phyloP scores from a whole-genome alignment of 2,888 invertebrate species.

The Osmoderma eremita region DNA sequence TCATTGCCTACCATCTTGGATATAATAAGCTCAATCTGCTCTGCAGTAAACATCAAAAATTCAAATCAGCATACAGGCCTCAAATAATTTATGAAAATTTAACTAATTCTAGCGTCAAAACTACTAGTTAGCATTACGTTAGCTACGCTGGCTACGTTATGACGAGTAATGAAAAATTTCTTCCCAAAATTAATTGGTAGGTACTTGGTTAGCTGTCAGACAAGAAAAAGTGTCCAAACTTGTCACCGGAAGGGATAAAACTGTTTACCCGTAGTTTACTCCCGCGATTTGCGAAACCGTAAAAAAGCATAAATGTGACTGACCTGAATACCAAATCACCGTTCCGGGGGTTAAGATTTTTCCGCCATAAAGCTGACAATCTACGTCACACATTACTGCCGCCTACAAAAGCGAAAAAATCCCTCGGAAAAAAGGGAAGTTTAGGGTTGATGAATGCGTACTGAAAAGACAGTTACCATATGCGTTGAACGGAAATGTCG shows the following conservation, averaged over 20 bases:
- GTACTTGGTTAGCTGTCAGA: not conserved
- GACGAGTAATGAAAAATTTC: too few relatives aligned
- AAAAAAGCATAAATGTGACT: constrained; percentile 25
- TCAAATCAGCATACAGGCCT: too few relatives aligned
- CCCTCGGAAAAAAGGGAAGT: constrained; percentile 8
- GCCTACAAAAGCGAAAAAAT: constrained; percentile 14
- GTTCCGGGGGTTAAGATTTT: constrained; percentile 22
- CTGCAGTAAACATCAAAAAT: too few relatives aligned
- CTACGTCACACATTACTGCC: constrained; percentile 18
- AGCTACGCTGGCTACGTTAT: too few relatives aligned
- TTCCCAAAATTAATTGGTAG: not conserved
- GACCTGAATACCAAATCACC: constrained; percentile 31
- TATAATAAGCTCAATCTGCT: too few relatives aligned
- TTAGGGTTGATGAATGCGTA: too few relatives aligned
- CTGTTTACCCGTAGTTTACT: constrained; percentile 13
- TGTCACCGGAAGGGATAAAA: not conserved
- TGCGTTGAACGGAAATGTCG: too few relatives aligned
- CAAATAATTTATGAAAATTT: too few relatives aligned
- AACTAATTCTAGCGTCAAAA: too few relatives aligned
- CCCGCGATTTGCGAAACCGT: constrained; percentile 5
- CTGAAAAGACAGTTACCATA: too few relatives aligned
- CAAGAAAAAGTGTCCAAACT: not conserved
- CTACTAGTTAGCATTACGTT: too few relatives aligned
- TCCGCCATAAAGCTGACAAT: constrained; percentile 24
- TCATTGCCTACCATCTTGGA: too few relatives aligned